phyloP scores from a whole-genome alignment of 1,140 invertebrate genomes.

The Drosophila azteca region DNA sequence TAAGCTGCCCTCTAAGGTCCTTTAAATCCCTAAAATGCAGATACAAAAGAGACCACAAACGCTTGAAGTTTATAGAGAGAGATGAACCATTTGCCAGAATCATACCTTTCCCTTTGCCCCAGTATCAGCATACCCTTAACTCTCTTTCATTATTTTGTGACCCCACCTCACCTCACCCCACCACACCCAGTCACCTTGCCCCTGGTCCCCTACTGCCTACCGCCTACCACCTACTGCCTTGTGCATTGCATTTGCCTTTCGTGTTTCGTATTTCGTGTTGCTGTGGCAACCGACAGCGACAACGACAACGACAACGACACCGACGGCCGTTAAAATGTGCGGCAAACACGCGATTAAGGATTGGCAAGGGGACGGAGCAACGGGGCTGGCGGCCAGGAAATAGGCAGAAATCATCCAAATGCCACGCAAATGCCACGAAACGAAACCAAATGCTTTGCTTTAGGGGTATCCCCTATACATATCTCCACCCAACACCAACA shows the following conservation, averaged over 20 bases:
- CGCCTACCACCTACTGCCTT: conserved; percentile 14
- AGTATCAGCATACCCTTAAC: no score
- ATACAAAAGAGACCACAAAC: no score
- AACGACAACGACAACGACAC: conserved; percentile 36
- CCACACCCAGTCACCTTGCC: not conserved
- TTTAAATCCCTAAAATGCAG: no score
- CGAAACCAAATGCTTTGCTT: conserved; percentile 62
- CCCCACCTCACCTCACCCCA: conserved; percentile 30
- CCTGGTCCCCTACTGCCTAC: not conserved
- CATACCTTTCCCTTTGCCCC: no score
- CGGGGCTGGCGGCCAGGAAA: conserved; percentile 42
- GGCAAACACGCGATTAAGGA: conserved; percentile 70
- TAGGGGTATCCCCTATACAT: conserved; percentile 29
- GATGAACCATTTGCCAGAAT: no score
- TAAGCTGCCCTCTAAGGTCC: no score
- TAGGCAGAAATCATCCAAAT: conserved; percentile 79
- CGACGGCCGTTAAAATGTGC: conserved; percentile 68
- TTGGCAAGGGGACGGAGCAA: not conserved
- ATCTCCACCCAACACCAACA: conserved; percentile 20
- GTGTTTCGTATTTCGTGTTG: conserved; percentile 49
- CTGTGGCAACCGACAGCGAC: conserved; percentile 62
- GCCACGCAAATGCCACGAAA: conserved; percentile 59
- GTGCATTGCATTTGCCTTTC: conserved; percentile 36
- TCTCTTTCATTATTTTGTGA: conserved; percentile 8
- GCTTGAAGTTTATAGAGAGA: no score